Evolutionary conservation across 2,888 invertebrate genomes (phyloP), one percentile per base, ranked within the genome.

Genomic region (Cheilosia impressa): DNA sequence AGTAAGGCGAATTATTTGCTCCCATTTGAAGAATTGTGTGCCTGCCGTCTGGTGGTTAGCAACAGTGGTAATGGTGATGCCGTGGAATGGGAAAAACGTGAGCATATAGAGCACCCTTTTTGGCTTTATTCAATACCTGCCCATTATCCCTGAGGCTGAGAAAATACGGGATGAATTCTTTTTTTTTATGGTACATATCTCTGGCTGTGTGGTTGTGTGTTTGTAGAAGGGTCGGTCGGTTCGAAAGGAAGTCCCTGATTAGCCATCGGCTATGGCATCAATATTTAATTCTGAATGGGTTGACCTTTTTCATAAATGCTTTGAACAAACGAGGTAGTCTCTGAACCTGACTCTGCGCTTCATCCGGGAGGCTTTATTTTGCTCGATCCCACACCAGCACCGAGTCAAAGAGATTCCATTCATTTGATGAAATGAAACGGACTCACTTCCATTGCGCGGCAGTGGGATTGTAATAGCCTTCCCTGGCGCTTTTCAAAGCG

Each of bases 271-370:
- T 81, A 81, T 85, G 71, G 68, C 76, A 85, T 85, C 81, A 85
- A 85, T 85, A 85, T 81, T 81, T 85, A 81, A 85, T 80, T 77
- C 81, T 68, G 85, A 85, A 81, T 81, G 81, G 81, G 85, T 85
- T 85, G 85, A 85, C 85, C 85, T 79, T 85, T 84, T 85, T 81
- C 84, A 81, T 68, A 85, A 85, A 85, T 81, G 81, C 85, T 85
- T 81, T 81, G 62, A 81, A 63, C 62, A 69, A 77, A 77, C 81
- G 57, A 72, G 65, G 60, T 66, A 63, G 47, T 58, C 69, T 76
- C 65, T 43, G 34, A 41, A 55, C 17, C 13, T 24, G 22, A 34
- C 43, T 34, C 52, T 58, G 65, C 53, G 50, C 55, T 47, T 65
- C 41, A 47, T 52, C 24, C 31, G 69, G 55, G 38, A 78, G 43